These are phyloP conservation scores for Cecidostiba fungosa DNA, from an alignment of 2,888 invertebrate species.

Conservation along the genomic window DNA sequence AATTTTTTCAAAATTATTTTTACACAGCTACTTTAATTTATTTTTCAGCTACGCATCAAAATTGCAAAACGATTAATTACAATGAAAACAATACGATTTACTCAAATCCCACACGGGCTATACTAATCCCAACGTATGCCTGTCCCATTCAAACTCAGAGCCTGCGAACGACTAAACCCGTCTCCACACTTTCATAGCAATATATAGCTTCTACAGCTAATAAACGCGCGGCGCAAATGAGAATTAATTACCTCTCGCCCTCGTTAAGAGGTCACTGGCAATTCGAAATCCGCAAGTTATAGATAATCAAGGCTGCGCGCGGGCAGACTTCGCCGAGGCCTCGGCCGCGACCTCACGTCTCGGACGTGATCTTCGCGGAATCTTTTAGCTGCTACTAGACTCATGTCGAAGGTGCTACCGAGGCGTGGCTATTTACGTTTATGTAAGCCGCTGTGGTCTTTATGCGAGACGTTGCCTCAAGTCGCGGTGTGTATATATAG, in stretches of 20 bases:
- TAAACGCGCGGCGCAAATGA: constrained; percentile 42
- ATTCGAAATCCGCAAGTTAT: constrained; percentile 32
- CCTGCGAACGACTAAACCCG: background rate
- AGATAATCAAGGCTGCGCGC: constrained; percentile 28
- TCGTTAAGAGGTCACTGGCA: constrained; percentile 50
- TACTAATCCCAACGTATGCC: background rate
- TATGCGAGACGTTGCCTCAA: background rate
- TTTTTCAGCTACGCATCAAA: too few relatives aligned
- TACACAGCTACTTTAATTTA: too few relatives aligned
- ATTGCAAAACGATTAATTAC: too few relatives aligned
- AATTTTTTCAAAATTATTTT: too few relatives aligned
- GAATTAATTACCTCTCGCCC: constrained; percentile 44
- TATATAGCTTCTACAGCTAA: background rate
- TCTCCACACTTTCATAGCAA: background rate
- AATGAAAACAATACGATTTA: too few relatives aligned
- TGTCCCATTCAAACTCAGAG: background rate
- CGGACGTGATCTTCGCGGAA: constrained; percentile 24
- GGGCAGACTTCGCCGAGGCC: background rate
- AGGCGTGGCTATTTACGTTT: constrained; percentile 19
- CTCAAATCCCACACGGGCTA: too few relatives aligned
- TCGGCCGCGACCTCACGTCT: constrained; percentile 22
- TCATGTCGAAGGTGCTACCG: background rate
- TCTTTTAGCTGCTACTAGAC: background rate
- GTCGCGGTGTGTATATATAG: background rate
- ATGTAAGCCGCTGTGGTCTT: constrained; percentile 4